phyloP scores from a whole-genome alignment of 2,113 vertebrate species.

The Microtus richardsoni region DNA sequence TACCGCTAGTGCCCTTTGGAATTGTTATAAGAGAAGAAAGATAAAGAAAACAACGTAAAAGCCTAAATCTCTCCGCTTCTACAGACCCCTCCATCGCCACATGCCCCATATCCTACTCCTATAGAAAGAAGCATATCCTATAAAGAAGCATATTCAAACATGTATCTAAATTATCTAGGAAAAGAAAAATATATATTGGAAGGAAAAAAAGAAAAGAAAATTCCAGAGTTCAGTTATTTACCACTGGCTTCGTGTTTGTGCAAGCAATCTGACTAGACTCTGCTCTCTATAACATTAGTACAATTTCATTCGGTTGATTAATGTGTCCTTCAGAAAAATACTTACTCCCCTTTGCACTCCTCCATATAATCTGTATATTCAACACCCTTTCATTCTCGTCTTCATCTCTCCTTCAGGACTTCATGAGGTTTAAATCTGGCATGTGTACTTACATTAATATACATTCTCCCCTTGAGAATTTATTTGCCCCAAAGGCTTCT shows the following conservation, averaged over 20 bases:
- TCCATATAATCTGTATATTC: not conserved
- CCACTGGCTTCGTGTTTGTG: not conserved
- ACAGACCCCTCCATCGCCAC: not conserved
- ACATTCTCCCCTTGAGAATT: conserved; percentile 60
- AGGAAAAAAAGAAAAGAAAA: not conserved
- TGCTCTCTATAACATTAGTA: not conserved
- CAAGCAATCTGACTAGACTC: not conserved
- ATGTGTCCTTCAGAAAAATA: conserved; percentile 50
- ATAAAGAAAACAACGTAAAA: not conserved
- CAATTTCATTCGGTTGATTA: conserved; percentile 38
- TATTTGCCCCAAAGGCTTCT: conserved; percentile 57
- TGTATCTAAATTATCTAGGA: conserved; percentile 38
- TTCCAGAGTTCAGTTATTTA: conserved; percentile 15
- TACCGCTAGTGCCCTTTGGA: not conserved
- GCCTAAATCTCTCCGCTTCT: not conserved
- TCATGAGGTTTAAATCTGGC: conserved; percentile 40
- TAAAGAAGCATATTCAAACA: conserved; percentile 17
- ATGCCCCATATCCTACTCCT: not conserved
- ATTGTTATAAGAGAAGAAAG: not conserved
- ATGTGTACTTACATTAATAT: conserved; percentile 56
- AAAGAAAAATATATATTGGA: not conserved
- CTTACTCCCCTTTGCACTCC: not conserved
- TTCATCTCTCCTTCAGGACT: conserved; percentile 7
- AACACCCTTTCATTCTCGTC: conserved; percentile 12
- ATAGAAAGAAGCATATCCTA: too few relatives aligned